Evolutionary conservation across 2,113 vertebrate species (phyloP).

Genomic region (Ceratotherium simum): DNA sequence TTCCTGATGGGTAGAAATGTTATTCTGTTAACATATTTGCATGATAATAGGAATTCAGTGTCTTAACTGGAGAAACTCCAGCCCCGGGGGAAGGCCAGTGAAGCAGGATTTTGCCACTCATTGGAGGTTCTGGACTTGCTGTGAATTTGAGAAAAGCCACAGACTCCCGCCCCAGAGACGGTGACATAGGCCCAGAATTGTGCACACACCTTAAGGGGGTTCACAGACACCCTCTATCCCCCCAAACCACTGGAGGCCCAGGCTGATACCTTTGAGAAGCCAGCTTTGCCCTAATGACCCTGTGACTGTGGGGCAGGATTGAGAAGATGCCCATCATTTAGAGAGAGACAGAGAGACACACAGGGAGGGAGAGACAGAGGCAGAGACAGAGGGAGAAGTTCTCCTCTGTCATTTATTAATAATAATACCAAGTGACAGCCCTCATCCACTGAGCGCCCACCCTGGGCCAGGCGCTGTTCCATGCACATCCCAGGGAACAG

Average conservation of each 20-base stretch:
- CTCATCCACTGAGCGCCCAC: fast-evolving
- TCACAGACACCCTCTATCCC: not conserved
- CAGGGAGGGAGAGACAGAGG: not conserved
- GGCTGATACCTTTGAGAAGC: fast-evolving
- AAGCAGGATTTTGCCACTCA: not conserved
- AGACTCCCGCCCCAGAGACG: not conserved
- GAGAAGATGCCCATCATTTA: fast-evolving
- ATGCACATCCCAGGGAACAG: not conserved
- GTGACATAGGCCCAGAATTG: not conserved
- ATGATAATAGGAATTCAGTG: not conserved
- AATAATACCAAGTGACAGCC: not conserved
- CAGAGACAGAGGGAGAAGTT: not conserved
- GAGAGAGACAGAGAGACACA: not conserved
- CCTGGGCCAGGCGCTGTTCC: not conserved
- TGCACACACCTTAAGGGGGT: too few relatives aligned
- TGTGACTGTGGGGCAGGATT: fast-evolving
- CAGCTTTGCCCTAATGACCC: not conserved
- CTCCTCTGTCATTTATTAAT: not conserved
- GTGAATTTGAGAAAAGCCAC: not conserved
- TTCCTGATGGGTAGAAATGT: not conserved
- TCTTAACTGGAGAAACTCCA: not conserved
- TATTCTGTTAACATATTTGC: constrained; percentile 20
- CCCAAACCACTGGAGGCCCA: fast-evolving
- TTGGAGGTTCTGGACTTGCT: not conserved
- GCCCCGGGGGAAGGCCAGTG: not conserved